phyloP scores from a whole-genome alignment of 2,888 invertebrate species.

The Pristionchus japonicus region DNA sequence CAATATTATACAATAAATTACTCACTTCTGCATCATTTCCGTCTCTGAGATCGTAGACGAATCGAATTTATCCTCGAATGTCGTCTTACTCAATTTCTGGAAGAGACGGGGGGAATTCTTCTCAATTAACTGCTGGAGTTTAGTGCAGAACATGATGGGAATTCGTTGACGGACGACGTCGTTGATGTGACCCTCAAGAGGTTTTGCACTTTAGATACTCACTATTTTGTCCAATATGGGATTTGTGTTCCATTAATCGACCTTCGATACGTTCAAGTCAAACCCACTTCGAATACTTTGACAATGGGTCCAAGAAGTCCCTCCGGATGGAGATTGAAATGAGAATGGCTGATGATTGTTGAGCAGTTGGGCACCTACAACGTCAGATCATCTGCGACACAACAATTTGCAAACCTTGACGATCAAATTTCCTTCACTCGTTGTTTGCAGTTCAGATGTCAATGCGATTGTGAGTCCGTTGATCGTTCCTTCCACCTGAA shows the following conservation, averaged over 20 bases:
- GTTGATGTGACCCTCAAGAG: constrained; percentile 70
- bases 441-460: constrained; percentile 62
- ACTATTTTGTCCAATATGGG: neutral
- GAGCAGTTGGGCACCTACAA: constrained; percentile 66
- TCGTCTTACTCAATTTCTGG: constrained; percentile 60
- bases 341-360: constrained; percentile 65
- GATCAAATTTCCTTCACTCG: constrained; percentile 64
- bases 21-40: constrained; percentile 40
- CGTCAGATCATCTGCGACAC: neutral
- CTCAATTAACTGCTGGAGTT: constrained; percentile 69
- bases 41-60: constrained; percentile 35
- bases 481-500: constrained; percentile 62
- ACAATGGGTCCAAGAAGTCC: constrained; percentile 70
- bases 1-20: neutral
- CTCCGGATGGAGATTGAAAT: constrained; percentile 67
- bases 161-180: constrained; percentile 69
- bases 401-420: constrained; percentile 53
- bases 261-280: neutral
- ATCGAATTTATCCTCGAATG: constrained; percentile 66
- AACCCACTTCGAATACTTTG: constrained; percentile 69
- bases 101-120: constrained; percentile 70
- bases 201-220: neutral
- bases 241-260: neutral
- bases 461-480: constrained; percentile 68
- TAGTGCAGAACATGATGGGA: constrained; percentile 68